A percentile compares a stretch with the other conserved stretches of the same genome.
Conservation (phyloP, 1,140 invertebrate species). For the Kradibia gibbosae region DNA sequence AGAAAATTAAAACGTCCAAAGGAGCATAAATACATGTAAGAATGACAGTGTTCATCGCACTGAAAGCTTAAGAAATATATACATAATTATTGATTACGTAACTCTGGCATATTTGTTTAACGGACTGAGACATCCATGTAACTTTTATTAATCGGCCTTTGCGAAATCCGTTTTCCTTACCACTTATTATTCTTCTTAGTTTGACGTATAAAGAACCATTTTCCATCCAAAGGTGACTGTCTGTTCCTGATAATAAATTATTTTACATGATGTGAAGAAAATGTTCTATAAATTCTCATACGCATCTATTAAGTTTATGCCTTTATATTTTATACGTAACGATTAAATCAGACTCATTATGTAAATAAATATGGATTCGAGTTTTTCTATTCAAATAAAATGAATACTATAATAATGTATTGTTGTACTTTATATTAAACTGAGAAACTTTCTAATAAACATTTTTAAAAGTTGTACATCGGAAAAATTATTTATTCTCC, state of each 20-base stretch:
- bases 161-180: background rate
- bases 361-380: no score
- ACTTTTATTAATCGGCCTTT: slow-evolving; percentile 1
- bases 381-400: no score
- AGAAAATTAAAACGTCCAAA: background rate
- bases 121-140: background rate
- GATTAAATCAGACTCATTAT: no score
- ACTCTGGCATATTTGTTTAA: background rate
- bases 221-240: background rate
- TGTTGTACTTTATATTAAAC: no score
- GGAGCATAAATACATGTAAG: background rate
- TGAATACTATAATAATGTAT: no score
- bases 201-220: background rate
- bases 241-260: background rate
- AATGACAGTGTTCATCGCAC: no score
- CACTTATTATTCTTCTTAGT: background rate
- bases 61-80: background rate
- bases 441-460: no score
- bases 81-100: background rate
- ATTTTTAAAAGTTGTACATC: no score
- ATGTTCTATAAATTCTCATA: background rate
- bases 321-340: no score
- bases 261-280: background rate
- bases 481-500: no score
- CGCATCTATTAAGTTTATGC: no score